Percentiles rank a stretch among this genome's conserved stretches.
phyloP scores from a whole-genome alignment of 2,113 vertebrate genomes.

The Aegithalos caudatus region DNA sequence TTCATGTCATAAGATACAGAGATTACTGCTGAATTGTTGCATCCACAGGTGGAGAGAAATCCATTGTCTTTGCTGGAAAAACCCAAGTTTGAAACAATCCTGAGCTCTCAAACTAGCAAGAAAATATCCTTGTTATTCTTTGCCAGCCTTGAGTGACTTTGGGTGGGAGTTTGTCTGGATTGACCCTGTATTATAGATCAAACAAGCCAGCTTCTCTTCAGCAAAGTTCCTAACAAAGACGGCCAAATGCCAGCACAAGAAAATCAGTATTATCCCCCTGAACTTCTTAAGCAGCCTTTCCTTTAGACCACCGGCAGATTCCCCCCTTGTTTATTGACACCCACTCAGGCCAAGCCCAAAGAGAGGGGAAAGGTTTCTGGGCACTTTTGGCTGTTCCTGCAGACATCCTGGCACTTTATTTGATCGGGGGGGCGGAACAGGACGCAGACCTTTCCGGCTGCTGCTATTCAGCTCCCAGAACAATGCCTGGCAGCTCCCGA shows the following conservation, averaged over 20 bases:
- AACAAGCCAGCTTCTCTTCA: neutral
- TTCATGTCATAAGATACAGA: rapidly evolving
- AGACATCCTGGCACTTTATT: constrained; percentile 7
- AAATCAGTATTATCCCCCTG: neutral
- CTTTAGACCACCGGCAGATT: neutral
- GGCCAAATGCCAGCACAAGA: neutral
- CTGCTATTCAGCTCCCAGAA: neutral
- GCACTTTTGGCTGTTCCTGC: neutral
- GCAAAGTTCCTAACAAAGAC: neutral
- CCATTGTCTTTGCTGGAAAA: neutral
- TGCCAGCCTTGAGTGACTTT: neutral
- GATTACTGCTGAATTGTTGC: neutral
- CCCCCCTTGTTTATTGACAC: neutral
- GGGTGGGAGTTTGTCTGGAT: neutral
- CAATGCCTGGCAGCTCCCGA: constrained; percentile 34
- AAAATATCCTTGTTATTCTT: neutral
- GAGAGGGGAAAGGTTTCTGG: neutral
- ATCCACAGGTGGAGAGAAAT: neutral
- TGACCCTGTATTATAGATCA: neutral
- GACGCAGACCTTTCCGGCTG: neutral
- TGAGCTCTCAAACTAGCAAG: neutral
- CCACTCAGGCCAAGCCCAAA: neutral
- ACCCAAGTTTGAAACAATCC: neutral
- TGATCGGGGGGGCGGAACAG: neutral
- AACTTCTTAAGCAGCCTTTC: neutral